Percentiles rank a stretch among this genome's conserved stretches.
phyloP scores from a whole-genome alignment of 1,140 invertebrate genomes.

The Rhysida immarginata region DNA sequence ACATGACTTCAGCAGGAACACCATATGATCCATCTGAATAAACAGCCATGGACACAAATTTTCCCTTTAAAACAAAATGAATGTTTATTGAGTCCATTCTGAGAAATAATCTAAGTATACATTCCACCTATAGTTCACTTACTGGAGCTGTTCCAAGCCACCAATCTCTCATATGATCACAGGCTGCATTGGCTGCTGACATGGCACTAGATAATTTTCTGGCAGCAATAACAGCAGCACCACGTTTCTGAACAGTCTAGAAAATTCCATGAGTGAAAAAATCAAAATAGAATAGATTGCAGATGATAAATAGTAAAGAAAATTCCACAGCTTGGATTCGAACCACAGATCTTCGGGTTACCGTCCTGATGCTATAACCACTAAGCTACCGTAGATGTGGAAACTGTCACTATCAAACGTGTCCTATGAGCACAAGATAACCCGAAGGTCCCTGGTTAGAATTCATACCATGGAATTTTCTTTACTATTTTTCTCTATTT shows the following conservation, averaged over 20 bases:
- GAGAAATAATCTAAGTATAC: too few relatives aligned
- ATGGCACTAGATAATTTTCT: constrained; percentile 97
- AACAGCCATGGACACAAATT: constrained; percentile 96
- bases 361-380: too few relatives aligned
- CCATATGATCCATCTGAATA: constrained; percentile 90
- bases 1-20: constrained; percentile 73
- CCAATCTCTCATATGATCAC: constrained; percentile 94
- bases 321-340: too few relatives aligned
- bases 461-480: too few relatives aligned
- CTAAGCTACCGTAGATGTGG: too few relatives aligned
- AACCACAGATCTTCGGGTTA: too few relatives aligned
- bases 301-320: too few relatives aligned
- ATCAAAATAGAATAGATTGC: background rate
- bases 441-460: too few relatives aligned
- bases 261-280: constrained; percentile 14
- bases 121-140: too few relatives aligned
- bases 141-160: constrained; percentile 66
- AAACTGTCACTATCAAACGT: too few relatives aligned
- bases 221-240: constrained; percentile 91
- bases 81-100: background rate
- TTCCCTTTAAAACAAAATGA: constrained; percentile 26
- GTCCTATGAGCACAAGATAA: too few relatives aligned
- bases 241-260: constrained; percentile 87
- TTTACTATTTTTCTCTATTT: too few relatives aligned
- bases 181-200: constrained; percentile 93